Conservation (phyloP, 2,888 invertebrate genomes). For the Hypena proboscidalis region DNA sequence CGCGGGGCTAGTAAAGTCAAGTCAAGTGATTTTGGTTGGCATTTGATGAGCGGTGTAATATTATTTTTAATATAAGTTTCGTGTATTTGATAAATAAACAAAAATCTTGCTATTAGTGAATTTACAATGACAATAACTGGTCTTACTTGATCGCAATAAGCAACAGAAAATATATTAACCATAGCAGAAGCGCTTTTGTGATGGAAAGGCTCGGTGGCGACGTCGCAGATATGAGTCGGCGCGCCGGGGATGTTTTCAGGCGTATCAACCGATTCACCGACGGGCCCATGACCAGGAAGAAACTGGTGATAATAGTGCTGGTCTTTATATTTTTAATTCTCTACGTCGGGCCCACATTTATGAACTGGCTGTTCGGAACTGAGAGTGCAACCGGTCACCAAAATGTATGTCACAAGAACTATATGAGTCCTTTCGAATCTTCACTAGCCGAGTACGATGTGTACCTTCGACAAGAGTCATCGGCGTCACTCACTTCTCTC, state of each 20-base stretch:
- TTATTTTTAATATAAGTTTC: no score
- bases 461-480: slow-evolving; percentile 86
- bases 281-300: slow-evolving; percentile 79
- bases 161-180: slow-evolving; percentile 11
- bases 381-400: slow-evolving; percentile 77
- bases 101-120: slow-evolving; percentile 23
- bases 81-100: slow-evolving; percentile 22
- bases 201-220: slow-evolving; percentile 73
- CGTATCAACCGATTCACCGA: slow-evolving; percentile 77
- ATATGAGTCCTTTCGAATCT: slow-evolving; percentile 85
- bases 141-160: slow-evolving; percentile 43
- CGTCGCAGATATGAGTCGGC: slow-evolving; percentile 72
- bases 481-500: slow-evolving; percentile 74
- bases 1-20: no score
- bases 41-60: no score
- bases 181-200: slow-evolving; percentile 39
- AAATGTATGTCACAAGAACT: slow-evolving; percentile 88
- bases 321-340: slow-evolving; percentile 85
- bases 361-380: slow-evolving; percentile 86
- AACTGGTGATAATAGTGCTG: slow-evolving; percentile 79
- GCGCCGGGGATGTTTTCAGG: slow-evolving; percentile 74
- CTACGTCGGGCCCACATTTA: slow-evolving; percentile 87
- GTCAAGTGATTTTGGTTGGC: no score
- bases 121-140: slow-evolving; percentile 55
- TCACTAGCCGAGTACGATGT: slow-evolving; percentile 88